Evolutionary conservation across 2,888 invertebrate genomes (phyloP).

Genomic region (Galerucella nymphaeae): DNA sequence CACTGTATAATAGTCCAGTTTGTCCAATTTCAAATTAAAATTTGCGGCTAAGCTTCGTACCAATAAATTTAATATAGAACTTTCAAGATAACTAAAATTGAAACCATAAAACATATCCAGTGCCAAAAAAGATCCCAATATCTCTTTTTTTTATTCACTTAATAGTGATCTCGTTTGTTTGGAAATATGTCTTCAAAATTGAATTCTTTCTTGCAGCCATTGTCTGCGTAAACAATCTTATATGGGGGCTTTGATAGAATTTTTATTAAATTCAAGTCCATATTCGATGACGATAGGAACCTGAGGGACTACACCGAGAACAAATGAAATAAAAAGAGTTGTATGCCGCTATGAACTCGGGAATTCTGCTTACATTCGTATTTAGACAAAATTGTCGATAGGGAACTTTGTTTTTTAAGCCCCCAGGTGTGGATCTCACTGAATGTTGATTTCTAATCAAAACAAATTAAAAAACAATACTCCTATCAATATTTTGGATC

Average conservation of each 20-base stretch:
- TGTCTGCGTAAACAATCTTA: conserved; percentile 42
- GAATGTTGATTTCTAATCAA: too few relatives aligned
- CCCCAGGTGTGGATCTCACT: too few relatives aligned
- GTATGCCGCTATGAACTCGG: conserved; percentile 1
- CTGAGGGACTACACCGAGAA: not conserved
- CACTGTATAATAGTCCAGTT: too few relatives aligned
- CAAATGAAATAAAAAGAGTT: conserved; percentile 5
- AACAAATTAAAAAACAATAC: too few relatives aligned
- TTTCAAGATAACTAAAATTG: conserved; percentile 1
- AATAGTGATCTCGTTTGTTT: conserved; percentile 31
- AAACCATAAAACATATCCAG: conserved; percentile 1
- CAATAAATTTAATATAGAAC: not conserved
- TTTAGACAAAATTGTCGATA: too few relatives aligned
- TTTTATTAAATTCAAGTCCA: conserved; percentile 43
- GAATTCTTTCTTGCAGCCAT: conserved; percentile 38
- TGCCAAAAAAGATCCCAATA: conserved; percentile 7
- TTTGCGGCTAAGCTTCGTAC: not conserved
- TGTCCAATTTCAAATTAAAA: too few relatives aligned
- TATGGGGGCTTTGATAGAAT: conserved; percentile 41
- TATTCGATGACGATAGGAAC: conserved; percentile 20
- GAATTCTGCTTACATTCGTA: not conserved
- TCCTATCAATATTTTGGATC: too few relatives aligned
- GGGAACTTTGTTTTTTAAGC: too few relatives aligned
- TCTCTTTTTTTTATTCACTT: conserved; percentile 15
- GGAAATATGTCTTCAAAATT: conserved; percentile 38